These are phyloP conservation scores for Euglossa dilemma DNA, from an alignment of 1,140 invertebrate genomes.

Conservation along the genomic window DNA sequence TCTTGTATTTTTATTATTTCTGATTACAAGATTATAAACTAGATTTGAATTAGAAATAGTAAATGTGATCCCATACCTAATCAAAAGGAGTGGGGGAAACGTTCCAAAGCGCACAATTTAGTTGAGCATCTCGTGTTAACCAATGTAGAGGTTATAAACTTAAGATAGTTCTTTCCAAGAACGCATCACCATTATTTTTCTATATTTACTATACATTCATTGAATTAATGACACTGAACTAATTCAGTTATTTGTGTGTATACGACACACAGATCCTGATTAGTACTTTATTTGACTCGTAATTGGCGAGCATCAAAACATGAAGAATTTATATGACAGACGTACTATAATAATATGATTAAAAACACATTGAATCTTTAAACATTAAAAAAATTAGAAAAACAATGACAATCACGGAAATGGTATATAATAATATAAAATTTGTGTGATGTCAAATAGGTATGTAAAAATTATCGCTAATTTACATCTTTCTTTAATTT, in stretches of 20 bases:
- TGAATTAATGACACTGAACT: constrained; percentile 15
- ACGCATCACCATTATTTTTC: constrained; percentile 7
- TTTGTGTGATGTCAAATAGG: constrained; percentile 47
- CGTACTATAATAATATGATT: constrained; percentile 10
- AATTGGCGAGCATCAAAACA: constrained; percentile 26
- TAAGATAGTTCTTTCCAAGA: background rate
- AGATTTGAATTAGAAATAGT: background rate
- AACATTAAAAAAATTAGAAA: background rate
- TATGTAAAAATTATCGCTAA: background rate
- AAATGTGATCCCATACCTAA: background rate
- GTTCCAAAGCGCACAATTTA: constrained; percentile 19
- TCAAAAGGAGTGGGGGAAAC: background rate
- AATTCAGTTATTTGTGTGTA: background rate
- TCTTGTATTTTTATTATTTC: background rate
- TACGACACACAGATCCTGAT: background rate
- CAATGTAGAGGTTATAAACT: constrained; percentile 38
- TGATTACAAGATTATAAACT: too few relatives aligned
- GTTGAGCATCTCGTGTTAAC: background rate
- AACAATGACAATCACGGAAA: constrained; percentile 7
- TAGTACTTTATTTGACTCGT: background rate
- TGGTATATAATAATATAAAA: background rate
- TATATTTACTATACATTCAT: background rate
- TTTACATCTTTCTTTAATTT: background rate
- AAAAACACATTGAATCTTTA: background rate
- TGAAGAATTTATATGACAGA: constrained; percentile 33